phyloP scores from a whole-genome alignment of 2,797 vertebrate species.

The Artibeus jamaicensis region DNA sequence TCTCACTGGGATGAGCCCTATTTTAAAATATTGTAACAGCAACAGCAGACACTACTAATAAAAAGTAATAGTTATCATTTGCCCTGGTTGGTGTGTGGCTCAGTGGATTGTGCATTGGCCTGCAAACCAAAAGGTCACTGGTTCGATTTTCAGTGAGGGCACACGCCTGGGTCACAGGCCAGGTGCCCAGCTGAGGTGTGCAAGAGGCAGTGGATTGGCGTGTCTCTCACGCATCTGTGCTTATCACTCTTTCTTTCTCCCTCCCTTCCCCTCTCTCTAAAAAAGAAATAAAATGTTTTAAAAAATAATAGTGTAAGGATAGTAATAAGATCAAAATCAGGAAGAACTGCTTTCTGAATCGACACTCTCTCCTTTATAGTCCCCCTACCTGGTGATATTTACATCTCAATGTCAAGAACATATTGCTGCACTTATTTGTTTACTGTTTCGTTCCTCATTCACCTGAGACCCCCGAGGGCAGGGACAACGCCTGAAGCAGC shows the following conservation, averaged over 20 bases:
- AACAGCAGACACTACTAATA: neutral
- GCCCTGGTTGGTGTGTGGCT: neutral
- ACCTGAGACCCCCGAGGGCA: neutral
- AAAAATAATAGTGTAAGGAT: neutral
- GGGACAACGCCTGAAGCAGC: neutral
- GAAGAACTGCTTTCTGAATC: neutral
- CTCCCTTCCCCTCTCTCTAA: neutral
- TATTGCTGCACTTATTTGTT: neutral
- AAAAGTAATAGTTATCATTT: neutral
- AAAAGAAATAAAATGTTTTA: neutral
- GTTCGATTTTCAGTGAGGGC: neutral
- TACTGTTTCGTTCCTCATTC: neutral
- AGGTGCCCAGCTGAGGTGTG: neutral
- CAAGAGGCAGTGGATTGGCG: neutral
- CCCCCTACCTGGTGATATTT: neutral
- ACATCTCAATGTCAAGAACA: neutral
- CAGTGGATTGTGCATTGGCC: neutral
- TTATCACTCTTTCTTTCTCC: neutral
- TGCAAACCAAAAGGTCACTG: neutral
- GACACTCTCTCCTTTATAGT: neutral
- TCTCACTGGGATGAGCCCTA: neutral
- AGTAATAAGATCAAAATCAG: neutral
- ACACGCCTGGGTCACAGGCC: neutral
- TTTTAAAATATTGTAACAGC: slow-evolving; percentile 8
- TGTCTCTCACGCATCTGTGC: neutral